phyloP scores from a whole-genome alignment of 2,888 invertebrate genomes.

The Drosophila kokeensis region DNA sequence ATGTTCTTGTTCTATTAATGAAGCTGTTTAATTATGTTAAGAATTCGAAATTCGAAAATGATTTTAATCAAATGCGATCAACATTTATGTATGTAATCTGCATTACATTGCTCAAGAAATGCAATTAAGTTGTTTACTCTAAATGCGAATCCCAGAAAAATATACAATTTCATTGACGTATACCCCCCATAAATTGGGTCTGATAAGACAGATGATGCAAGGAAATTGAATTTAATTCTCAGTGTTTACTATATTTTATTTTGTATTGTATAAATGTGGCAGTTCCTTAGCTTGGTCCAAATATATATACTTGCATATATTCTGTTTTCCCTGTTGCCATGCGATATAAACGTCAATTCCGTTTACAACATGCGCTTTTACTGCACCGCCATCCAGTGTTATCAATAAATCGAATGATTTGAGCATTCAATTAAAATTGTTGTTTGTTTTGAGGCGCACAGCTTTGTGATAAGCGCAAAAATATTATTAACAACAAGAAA shows the following conservation, averaged over 20 bases:
- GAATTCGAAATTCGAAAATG: not conserved
- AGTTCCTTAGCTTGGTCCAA: slow-evolving; percentile 1
- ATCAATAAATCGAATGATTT: slow-evolving; percentile 50
- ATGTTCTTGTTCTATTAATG: not conserved
- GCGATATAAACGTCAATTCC: slow-evolving; percentile 42
- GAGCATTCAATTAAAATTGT: slow-evolving; percentile 35
- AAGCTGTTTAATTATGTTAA: not conserved
- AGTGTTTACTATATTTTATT: not conserved
- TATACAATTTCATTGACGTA: slow-evolving; percentile 31
- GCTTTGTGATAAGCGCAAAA: slow-evolving; percentile 56
- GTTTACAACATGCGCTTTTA: slow-evolving; percentile 41
- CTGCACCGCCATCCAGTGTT: slow-evolving; percentile 19
- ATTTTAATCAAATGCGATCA: not conserved
- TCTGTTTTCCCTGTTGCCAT: slow-evolving; percentile 39
- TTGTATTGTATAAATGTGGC: not conserved
- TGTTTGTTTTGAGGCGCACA: slow-evolving; percentile 36
- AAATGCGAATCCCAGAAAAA: slow-evolving; percentile 20
- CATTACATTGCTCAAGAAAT: not conserved
- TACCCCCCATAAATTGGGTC: slow-evolving; percentile 14
- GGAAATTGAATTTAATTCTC: slow-evolving; percentile 1
- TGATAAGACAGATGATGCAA: slow-evolving; percentile 25
- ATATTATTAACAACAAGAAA: slow-evolving; percentile 17
- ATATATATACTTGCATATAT: not conserved
- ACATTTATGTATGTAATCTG: not conserved
- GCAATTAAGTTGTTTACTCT: slow-evolving; percentile 56